phyloP scores from a whole-genome alignment of 2,888 invertebrate genomes.

The Aphrophora alni region DNA sequence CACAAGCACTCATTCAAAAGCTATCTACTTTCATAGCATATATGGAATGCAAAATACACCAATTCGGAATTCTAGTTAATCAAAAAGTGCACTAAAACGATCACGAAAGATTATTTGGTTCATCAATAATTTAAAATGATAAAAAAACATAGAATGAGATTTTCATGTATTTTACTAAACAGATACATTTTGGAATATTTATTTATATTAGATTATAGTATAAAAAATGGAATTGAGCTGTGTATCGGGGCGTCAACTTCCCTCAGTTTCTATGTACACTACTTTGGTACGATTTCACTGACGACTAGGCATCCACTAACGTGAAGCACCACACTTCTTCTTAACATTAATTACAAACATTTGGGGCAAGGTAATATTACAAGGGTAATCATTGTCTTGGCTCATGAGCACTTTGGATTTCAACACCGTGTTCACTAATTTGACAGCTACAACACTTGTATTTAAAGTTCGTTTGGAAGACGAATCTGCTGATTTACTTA shows the following conservation, averaged over 20 bases:
- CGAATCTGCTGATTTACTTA: constrained; percentile 21
- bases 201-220: constrained; percentile 40
- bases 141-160: constrained; percentile 33
- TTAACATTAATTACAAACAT: not conserved
- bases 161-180: constrained; percentile 40
- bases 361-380: not conserved
- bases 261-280: constrained; percentile 44
- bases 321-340: constrained; percentile 3
- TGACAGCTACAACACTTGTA: constrained; percentile 30
- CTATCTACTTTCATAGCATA: not conserved
- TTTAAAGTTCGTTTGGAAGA: constrained; percentile 26
- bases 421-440: not conserved
- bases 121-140: not conserved
- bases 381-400: not conserved
- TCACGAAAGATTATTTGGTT: not conserved
- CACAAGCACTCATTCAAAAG: not conserved
- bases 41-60: not conserved
- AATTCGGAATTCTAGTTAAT: not conserved
- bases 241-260: constrained; percentile 27
- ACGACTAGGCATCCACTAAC: constrained; percentile 44
- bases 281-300: constrained; percentile 49
- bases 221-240: constrained; percentile 43
- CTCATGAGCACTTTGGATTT: not conserved
- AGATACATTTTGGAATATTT: constrained; percentile 33
- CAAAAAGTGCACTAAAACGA: not conserved